Base-by-base conservation (phyloP, 2,113 vertebrate genomes). In the Bagarius yarrelli region DNA sequence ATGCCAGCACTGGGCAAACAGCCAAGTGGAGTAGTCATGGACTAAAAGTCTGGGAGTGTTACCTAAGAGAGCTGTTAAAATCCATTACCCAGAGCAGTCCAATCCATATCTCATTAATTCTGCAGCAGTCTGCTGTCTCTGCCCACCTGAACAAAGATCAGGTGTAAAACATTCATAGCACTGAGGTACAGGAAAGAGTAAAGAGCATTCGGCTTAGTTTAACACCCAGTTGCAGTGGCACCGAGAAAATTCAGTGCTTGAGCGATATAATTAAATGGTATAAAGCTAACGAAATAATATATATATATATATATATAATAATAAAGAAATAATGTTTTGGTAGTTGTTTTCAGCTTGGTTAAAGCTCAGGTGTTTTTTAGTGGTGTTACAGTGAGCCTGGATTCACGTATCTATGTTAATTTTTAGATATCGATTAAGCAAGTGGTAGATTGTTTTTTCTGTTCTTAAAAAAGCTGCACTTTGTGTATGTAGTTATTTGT, bases 51-150 rank as follows among this genome's bases (percentile, higher is more conserved):
- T 70, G 64, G 63, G 36, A 81, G 61, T 67, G 80, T 56, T 76
- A 76, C 64, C 52, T 57, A 57, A 81, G 80, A 81, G 80, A 67
- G 23, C 80, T 76, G 80, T 81, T 81, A 67, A 76, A 81, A 76
- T 76, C 80, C 80, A 82, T 82, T 82, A 82, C 64, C 73, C 73
- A 59, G 74, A 70, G 73, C 63, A 59, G 53, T 82, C 63, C 59
- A 74, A 82, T 77, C 63, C 74, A 82, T 77, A 76, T 69, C 81
- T 82, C 81, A 82, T 82, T 76, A 82, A 82, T 82, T 82, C 63
- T 70, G 30, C 63, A 70, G 74, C 61, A 69, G 40, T 60, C 57
- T 27, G 27, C 64, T 60, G 63, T 82, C 81, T 64, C 73, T 36
- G 61, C 63, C 77, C 81, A 82, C 81, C 81, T 60, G 63, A 55